Evolutionary conservation across 2,797 vertebrate species (phyloP).

Genomic region (Poecile montanus): DNA sequence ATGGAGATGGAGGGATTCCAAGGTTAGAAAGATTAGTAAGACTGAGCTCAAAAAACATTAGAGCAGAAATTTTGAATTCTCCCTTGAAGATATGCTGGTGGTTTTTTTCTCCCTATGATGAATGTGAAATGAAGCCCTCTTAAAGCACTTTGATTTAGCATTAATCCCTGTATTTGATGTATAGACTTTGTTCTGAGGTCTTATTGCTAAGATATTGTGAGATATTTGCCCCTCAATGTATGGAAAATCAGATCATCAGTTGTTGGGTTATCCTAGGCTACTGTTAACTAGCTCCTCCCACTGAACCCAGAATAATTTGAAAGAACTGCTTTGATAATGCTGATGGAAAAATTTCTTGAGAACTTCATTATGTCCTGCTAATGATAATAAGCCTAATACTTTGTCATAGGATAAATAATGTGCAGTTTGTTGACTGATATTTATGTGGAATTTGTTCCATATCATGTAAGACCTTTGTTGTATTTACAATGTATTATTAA

Average conservation of each 20-base stretch:
- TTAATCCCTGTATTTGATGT: neutral
- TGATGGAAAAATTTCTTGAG: neutral
- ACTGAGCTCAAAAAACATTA: neutral
- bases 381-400: conserved; percentile 12
- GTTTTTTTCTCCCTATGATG: neutral
- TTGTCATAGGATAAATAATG: conserved; percentile 36
- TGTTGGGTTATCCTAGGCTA: neutral
- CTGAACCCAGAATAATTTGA: neutral
- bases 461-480: conserved; percentile 47
- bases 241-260: neutral
- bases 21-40: neutral
- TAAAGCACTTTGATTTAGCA: neutral
- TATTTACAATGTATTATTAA: conserved; percentile 65
- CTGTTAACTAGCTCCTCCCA: neutral
- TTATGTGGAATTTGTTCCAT: conserved; percentile 70
- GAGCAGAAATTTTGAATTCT: neutral
- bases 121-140: neutral
- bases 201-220: neutral
- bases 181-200: neutral
- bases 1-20: neutral
- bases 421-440: conserved; percentile 46
- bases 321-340: conserved; percentile 12
- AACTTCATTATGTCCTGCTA: neutral
- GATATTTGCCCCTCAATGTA: neutral
- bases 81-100: neutral